A percentile compares a stretch with the other conserved stretches of the same genome.
phyloP scores from a whole-genome alignment of 2,113 vertebrate species.

The Saccopteryx bilineata region DNA sequence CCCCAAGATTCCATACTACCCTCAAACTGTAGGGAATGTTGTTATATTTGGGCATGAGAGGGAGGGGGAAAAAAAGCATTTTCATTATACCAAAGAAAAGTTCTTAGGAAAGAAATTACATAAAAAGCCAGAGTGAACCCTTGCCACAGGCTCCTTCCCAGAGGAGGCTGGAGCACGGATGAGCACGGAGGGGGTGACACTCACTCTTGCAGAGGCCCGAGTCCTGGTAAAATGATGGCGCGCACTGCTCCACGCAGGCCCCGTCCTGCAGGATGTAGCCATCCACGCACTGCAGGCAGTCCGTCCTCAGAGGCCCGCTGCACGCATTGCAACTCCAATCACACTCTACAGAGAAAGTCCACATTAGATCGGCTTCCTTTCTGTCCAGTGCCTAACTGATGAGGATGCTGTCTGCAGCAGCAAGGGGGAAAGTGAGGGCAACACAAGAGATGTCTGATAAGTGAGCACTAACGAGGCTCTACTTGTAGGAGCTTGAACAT shows the following conservation, averaged over 20 bases:
- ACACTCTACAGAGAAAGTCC: constrained; percentile 90
- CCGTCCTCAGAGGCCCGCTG: constrained; percentile 91
- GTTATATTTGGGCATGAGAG: background rate
- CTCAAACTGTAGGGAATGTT: background rate
- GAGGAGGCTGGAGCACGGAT: background rate
- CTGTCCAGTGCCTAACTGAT: background rate
- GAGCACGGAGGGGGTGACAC: constrained; percentile 73
- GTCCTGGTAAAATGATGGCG: constrained; percentile 88
- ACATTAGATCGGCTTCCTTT: background rate
- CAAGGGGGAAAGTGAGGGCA: constrained; percentile 19
- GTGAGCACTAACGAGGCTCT: background rate
- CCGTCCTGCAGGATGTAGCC: constrained; percentile 92
- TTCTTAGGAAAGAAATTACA: background rate
- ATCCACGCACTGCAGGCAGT: constrained; percentile 98
- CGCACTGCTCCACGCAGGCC: constrained; percentile 91
- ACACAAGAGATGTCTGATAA: background rate
- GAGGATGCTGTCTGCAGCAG: background rate
- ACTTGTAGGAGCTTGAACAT: background rate
- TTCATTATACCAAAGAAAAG: background rate
- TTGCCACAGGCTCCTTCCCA: background rate
- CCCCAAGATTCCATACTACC: background rate
- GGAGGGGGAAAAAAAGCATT: background rate
- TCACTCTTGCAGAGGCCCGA: constrained; percentile 92
- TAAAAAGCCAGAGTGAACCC: background rate
- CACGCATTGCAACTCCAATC: constrained; percentile 97